Evolutionary conservation across 2,888 invertebrate species (phyloP).

Genomic region (Tipula confusa): DNA sequence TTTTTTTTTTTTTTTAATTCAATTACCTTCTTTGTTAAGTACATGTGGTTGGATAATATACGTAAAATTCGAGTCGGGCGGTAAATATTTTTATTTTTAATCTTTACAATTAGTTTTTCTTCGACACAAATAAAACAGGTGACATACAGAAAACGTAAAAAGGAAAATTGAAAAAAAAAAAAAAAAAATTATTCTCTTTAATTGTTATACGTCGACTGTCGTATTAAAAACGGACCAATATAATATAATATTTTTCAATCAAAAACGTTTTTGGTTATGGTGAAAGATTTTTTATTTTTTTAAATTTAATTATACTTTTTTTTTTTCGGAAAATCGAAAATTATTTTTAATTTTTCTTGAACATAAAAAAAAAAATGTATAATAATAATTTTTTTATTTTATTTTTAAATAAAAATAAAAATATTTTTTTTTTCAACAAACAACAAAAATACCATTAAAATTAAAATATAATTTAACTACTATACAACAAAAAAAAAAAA

Average conservation of each 20-base stretch:
- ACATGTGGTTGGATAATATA: no score
- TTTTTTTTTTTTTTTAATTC: no score
- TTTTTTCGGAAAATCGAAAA: background rate
- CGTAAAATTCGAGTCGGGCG: background rate
- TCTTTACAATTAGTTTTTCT: background rate
- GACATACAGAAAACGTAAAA: background rate
- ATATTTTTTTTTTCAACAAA: constrained; percentile 15
- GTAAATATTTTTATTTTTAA: no score
- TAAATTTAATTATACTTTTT: background rate
- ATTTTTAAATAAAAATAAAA: background rate
- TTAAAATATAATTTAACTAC: constrained; percentile 9
- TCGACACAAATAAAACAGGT: background rate
- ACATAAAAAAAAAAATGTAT: background rate
- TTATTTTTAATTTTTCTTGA: constrained; percentile 20
- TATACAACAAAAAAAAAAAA: background rate
- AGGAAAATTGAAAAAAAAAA: background rate
- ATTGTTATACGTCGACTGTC: background rate
- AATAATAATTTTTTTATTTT: constrained; percentile 14
- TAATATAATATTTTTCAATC: background rate
- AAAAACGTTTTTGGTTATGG: background rate
- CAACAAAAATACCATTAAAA: constrained; percentile 25
- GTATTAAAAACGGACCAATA: background rate
- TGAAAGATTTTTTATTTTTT: background rate
- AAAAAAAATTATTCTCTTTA: background rate
- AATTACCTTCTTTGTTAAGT: background rate